phyloP scores from a whole-genome alignment of 2,888 invertebrate species.

The Scrobipalpa costella region DNA sequence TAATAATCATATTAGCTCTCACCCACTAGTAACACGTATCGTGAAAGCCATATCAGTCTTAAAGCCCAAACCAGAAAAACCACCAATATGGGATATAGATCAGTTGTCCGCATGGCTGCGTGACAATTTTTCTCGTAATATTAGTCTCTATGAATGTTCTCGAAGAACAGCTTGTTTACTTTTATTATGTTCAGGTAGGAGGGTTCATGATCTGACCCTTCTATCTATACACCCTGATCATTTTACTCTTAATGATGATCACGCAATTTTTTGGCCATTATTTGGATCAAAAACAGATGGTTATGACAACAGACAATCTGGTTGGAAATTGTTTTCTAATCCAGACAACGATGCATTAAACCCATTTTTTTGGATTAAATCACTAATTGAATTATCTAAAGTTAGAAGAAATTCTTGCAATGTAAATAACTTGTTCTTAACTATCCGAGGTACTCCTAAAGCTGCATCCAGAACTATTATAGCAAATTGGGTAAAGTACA shows the following conservation, averaged over 20 bases:
- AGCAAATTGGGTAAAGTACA: not conserved
- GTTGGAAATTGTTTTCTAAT: not conserved
- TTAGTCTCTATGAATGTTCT: not conserved
- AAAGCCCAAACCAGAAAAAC: not conserved
- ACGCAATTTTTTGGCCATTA: not conserved
- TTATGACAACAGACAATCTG: not conserved
- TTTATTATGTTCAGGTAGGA: not conserved
- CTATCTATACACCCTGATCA: not conserved
- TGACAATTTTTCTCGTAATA: not conserved
- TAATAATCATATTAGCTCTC: not conserved
- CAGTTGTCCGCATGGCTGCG: not conserved
- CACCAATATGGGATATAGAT: conserved; percentile 2
- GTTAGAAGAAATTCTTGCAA: not conserved
- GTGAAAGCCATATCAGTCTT: not conserved
- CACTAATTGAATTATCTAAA: conserved; percentile 1
- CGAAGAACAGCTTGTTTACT: not conserved
- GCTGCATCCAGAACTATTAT: not conserved
- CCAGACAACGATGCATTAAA: not conserved
- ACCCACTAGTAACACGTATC: not conserved
- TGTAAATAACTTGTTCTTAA: not conserved
- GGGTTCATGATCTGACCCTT: not conserved
- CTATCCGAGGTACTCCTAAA: not conserved
- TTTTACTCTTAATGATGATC: not conserved
- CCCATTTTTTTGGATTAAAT: not conserved
- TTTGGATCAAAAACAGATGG: conserved; percentile 7